Conservation (phyloP, 2,888 invertebrate species). For the Sepioteuthis lessoniana region DNA sequence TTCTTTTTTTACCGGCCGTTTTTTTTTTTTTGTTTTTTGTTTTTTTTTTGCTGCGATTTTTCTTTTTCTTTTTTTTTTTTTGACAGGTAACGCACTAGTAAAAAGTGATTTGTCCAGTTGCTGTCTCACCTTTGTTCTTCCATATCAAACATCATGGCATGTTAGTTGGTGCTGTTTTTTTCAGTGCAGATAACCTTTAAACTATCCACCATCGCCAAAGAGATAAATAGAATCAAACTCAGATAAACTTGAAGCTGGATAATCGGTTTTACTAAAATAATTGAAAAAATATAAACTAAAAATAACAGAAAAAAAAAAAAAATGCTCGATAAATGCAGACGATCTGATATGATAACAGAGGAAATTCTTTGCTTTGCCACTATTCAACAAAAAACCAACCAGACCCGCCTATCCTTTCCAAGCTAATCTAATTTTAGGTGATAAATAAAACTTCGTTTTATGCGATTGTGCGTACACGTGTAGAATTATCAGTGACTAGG, state of each 20-base stretch:
- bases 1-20: too few relatives aligned
- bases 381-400: neutral
- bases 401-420: neutral
- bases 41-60: too few relatives aligned
- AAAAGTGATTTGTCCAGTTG: too few relatives aligned
- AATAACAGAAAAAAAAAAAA: neutral
- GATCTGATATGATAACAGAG: neutral
- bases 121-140: too few relatives aligned
- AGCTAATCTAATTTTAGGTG: neutral
- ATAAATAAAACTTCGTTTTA: neutral
- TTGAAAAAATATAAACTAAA: too few relatives aligned
- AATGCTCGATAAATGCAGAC: neutral
- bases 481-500: neutral
- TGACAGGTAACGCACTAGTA: too few relatives aligned
- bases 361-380: neutral
- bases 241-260: neutral
- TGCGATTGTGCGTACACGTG: neutral
- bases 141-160: too few relatives aligned
- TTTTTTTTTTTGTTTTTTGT: too few relatives aligned
- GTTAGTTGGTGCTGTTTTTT: too few relatives aligned
- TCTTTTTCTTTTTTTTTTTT: too few relatives aligned
- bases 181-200: neutral
- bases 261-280: neutral
- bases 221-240: neutral
- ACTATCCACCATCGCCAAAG: neutral